Evolutionary conservation across 1,140 invertebrate genomes (phyloP).

Genomic region (Octopus bimaculoides): DNA sequence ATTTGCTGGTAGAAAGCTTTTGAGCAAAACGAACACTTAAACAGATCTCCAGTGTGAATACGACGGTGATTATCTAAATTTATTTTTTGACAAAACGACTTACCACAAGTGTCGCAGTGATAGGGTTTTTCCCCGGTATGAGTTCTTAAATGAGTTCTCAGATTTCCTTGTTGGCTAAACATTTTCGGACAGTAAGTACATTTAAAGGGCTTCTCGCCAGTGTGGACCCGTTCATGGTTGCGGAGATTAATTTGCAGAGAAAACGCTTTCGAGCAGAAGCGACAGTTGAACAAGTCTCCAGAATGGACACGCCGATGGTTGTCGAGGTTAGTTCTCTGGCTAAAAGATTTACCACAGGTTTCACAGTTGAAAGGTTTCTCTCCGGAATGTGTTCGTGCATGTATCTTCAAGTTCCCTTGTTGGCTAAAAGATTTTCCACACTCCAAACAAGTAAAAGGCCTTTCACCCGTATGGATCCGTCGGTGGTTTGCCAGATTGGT

Average conservation of each 20-base stretch:
- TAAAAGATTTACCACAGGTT: slow-evolving; percentile 67
- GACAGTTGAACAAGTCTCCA: slow-evolving; percentile 39
- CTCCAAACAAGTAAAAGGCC: slow-evolving; percentile 69
- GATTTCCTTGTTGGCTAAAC: slow-evolving; percentile 44
- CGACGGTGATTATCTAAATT: slow-evolving; percentile 45
- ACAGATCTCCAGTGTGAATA: slow-evolving; percentile 53
- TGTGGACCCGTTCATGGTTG: slow-evolving; percentile 58
- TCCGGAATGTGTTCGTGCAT: slow-evolving; percentile 23
- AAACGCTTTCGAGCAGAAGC: slow-evolving; percentile 49
- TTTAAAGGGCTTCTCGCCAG: slow-evolving; percentile 52
- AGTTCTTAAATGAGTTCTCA: slow-evolving; percentile 26
- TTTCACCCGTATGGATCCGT: slow-evolving; percentile 89
- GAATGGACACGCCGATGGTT: slow-evolving; percentile 20
- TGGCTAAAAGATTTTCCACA: slow-evolving; percentile 29
- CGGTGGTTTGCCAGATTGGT: slow-evolving; percentile 90
- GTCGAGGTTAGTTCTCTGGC: slow-evolving; percentile 19
- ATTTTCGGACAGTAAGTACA: slow-evolving; percentile 19
- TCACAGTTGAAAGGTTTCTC: slow-evolving; percentile 78
- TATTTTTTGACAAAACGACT: slow-evolving; percentile 56
- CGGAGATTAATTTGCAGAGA: slow-evolving; percentile 55
- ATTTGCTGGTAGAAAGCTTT: slow-evolving; percentile 20
- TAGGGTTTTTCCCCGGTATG: slow-evolving; percentile 32
- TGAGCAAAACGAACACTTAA: slow-evolving; percentile 54
- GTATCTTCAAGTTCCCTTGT: slow-evolving; percentile 20
- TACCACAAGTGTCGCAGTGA: slow-evolving; percentile 66